These are phyloP conservation scores for Hapalemur alaotrensis DNA, from an alignment of 2,797 vertebrate genomes.

Conservation along the genomic window DNA sequence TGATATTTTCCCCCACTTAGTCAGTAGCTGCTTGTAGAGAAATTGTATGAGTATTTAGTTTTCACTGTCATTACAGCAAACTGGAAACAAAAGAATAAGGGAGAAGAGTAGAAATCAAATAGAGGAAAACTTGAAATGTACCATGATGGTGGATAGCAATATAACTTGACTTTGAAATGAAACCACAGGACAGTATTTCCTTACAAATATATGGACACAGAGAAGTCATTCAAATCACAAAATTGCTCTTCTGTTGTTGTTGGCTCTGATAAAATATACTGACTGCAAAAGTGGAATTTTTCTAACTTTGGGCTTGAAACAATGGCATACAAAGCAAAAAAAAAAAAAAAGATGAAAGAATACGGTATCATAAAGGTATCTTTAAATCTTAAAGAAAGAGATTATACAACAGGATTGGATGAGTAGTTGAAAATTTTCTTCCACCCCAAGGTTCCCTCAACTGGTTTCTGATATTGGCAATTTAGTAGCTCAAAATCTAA, in stretches of 20 bases:
- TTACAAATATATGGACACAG: background rate
- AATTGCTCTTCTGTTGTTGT: background rate
- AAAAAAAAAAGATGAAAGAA: background rate
- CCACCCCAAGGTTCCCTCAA: background rate
- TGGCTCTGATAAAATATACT: background rate
- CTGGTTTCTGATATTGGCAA: background rate
- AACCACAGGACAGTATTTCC: constrained; percentile 18
- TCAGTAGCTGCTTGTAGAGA: constrained; percentile 44
- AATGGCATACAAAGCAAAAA: background rate
- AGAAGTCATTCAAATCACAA: background rate
- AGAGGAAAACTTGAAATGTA: constrained; percentile 55
- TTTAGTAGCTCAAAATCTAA: background rate
- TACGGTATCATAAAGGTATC: background rate
- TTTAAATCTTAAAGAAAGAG: background rate
- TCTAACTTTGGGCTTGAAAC: constrained; percentile 4
- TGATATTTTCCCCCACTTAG: background rate
- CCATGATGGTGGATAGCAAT: background rate
- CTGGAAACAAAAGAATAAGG: constrained; percentile 41
- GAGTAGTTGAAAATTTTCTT: background rate
- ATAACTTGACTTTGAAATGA: constrained; percentile 38
- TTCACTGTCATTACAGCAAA: constrained; percentile 67
- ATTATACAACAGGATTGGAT: background rate
- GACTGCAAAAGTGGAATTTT: background rate
- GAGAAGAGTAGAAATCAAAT: constrained; percentile 62
- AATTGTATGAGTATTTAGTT: constrained; percentile 48